phyloP scores from a whole-genome alignment of 2,113 vertebrate genomes.

The Chunga burmeisteri region DNA sequence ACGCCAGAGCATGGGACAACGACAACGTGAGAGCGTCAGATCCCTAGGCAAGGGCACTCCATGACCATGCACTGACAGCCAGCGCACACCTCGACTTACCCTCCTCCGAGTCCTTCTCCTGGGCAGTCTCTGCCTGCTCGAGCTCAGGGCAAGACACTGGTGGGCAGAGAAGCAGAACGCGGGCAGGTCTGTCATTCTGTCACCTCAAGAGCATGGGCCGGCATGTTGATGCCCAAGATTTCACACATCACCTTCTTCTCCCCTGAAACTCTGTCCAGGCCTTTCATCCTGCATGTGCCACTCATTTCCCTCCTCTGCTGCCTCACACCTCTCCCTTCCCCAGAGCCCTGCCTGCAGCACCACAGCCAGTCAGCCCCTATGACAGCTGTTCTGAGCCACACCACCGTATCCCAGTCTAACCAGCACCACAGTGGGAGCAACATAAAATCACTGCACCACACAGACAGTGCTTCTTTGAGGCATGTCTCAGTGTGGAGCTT shows the following conservation, averaged over 20 bases:
- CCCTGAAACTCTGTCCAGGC: neutral
- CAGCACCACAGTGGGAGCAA: neutral
- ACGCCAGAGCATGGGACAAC: neutral
- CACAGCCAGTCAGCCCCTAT: neutral
- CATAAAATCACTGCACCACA: neutral
- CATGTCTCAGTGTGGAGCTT: neutral
- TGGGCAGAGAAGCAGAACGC: slow-evolving; percentile 48
- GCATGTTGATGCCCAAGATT: neutral
- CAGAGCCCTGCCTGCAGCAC: neutral
- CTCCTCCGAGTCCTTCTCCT: slow-evolving; percentile 50
- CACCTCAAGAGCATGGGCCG: neutral
- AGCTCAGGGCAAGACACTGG: slow-evolving; percentile 50
- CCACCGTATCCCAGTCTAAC: neutral
- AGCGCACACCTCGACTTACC: slow-evolving; percentile 39
- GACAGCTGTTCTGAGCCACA: neutral
- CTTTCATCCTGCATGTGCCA: neutral
- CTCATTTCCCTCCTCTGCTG: neutral
- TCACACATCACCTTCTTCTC: neutral
- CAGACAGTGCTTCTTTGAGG: neutral
- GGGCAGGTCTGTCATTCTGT: neutral
- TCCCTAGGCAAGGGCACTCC: neutral
- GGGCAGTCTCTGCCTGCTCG: slow-evolving; percentile 45
- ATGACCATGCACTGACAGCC: neutral
- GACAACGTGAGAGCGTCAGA: neutral
- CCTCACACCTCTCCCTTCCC: neutral